Percentiles rank a stretch among this genome's conserved stretches.
These are phyloP conservation scores for Aix galericulata DNA, from an alignment of 2,113 vertebrate genomes.

Conservation along the genomic window DNA sequence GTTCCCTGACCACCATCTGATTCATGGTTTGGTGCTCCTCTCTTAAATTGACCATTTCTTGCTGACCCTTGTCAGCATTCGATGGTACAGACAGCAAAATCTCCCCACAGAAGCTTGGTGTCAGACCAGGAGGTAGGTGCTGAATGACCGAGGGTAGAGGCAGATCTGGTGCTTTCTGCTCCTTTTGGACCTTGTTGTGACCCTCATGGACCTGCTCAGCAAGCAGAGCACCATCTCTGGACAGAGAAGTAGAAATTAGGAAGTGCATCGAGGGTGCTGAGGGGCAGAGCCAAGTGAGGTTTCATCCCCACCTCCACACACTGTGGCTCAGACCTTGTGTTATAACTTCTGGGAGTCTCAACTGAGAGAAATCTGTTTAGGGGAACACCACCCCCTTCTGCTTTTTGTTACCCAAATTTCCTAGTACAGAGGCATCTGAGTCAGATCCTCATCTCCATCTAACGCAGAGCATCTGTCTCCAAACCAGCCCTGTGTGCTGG, in stretches of 20 bases:
- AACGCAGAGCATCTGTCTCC: neutral
- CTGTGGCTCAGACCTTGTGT: neutral
- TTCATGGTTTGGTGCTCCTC: neutral
- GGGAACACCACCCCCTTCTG: neutral
- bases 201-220: neutral
- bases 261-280: neutral
- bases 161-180: neutral
- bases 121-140: neutral
- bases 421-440: neutral
- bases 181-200: neutral
- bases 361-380: neutral
- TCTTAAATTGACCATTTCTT: neutral
- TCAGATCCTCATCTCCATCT: neutral
- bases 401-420: neutral
- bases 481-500: neutral
- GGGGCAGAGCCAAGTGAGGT: neutral
- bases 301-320: rapidly evolving
- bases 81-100: neutral
- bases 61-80: neutral
- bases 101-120: neutral
- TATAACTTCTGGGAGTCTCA: neutral
- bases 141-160: neutral
- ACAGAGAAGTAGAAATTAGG: neutral
- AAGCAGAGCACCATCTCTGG: neutral
- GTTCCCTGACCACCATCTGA: neutral